A percentile compares a stretch with the other conserved stretches of the same genome.
These are phyloP conservation scores for Caenorhabditis angaria DNA, from an alignment of 2,888 invertebrate genomes.

Conservation along the genomic window DNA sequence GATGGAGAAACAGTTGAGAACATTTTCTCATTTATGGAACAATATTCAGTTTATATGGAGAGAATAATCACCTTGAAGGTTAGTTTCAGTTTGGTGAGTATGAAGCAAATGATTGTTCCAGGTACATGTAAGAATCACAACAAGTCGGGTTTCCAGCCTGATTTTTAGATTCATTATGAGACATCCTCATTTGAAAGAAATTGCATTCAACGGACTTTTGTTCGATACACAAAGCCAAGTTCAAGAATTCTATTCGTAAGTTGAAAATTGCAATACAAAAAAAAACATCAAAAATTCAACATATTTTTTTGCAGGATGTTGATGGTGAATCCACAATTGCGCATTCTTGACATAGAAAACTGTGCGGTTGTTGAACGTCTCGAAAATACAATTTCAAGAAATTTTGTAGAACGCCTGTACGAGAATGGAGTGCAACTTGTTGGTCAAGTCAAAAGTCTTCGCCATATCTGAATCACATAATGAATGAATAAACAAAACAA, in stretches of 20 bases:
- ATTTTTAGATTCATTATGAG: conserved; percentile 25
- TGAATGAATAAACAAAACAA: too few species aligned
- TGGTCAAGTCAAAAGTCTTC: conserved; percentile 21
- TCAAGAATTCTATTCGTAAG: conserved; percentile 25
- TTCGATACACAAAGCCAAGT: conserved; percentile 35
- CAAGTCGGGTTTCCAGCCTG: conserved; percentile 20
- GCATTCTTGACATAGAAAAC: conserved; percentile 23
- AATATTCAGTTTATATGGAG: conserved; percentile 1
- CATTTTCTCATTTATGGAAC: conserved; percentile 9
- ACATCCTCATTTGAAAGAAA: conserved; percentile 28
- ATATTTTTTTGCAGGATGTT: conserved; percentile 32
- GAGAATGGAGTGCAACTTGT: conserved; percentile 20
- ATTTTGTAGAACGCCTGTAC: conserved; percentile 12
- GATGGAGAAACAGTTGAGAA: conserved; percentile 28
- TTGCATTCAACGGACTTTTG: conserved; percentile 29
- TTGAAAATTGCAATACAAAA: not conserved
- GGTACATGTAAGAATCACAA: conserved; percentile 26
- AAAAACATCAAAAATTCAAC: not conserved
- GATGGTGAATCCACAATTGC: conserved; percentile 16
- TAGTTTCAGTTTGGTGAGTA: not conserved
- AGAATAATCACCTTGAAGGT: not conserved
- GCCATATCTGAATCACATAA: conserved; percentile 10
- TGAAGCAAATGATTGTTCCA: conserved; percentile 8
- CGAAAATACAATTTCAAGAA: conserved; percentile 16
- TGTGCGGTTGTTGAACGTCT: conserved; percentile 36